Percentiles rank a stretch among this genome's conserved stretches.
These are phyloP conservation scores for Fragum whitleyi DNA, from an alignment of 2,888 invertebrate genomes.

Conservation along the genomic window DNA sequence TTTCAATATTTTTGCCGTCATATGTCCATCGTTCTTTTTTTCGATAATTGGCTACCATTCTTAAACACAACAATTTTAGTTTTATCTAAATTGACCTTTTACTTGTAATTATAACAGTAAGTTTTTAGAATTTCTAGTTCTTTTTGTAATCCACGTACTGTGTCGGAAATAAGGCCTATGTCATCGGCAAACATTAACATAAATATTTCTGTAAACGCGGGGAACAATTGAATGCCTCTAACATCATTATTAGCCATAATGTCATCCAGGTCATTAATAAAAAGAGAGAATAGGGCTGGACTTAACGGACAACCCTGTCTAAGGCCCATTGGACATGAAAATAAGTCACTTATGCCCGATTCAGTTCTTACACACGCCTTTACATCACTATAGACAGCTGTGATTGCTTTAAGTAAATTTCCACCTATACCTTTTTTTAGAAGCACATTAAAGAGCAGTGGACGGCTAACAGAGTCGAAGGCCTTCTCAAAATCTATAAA, in stretches of 20 bases:
- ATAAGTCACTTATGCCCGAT: too few relatives aligned
- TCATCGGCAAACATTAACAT: neutral
- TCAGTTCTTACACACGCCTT: too few relatives aligned
- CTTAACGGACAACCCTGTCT: conserved; percentile 21
- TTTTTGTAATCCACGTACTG: neutral
- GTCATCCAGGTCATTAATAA: neutral
- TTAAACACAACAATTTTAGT: neutral
- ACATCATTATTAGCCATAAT: neutral
- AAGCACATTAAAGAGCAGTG: conserved; percentile 16
- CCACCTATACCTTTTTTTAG: conserved; percentile 7
- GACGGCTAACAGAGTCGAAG: conserved; percentile 24
- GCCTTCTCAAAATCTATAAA: conserved; percentile 29
- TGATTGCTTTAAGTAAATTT: conserved; percentile 11
- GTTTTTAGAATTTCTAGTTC: neutral
- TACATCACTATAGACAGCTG: conserved; percentile 26
- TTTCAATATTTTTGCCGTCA: neutral
- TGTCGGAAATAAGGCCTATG: neutral
- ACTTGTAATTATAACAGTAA: neutral
- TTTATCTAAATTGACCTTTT: neutral
- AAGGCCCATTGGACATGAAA: conserved; percentile 28
- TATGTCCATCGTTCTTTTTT: neutral
- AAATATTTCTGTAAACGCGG: neutral
- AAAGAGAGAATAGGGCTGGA: neutral
- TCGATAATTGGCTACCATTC: neutral
- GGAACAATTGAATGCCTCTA: neutral